Percentiles rank a stretch among this genome's conserved stretches.
Conservation (phyloP, 2,113 vertebrate genomes). For the Ia io region DNA sequence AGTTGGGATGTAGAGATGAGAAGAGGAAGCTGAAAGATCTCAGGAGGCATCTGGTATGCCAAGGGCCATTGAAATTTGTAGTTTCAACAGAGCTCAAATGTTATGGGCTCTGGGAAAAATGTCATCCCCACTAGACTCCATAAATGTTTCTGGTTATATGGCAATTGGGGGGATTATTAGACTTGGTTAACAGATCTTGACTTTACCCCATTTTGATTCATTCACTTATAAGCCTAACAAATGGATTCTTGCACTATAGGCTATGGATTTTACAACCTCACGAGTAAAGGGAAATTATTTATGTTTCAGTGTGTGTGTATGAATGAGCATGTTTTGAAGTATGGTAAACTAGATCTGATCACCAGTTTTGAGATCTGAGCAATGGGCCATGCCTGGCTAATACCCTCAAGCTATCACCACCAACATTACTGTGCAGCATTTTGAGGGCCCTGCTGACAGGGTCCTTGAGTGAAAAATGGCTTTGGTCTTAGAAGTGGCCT, state of each 20-base stretch:
- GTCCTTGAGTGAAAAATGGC: conserved; percentile 69
- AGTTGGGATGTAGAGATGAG: background rate
- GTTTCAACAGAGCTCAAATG: background rate
- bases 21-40: background rate
- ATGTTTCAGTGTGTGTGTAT: background rate
- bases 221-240: background rate
- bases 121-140: background rate
- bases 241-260: background rate
- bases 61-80: background rate
- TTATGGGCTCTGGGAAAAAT: background rate
- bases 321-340: background rate
- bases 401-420: background rate
- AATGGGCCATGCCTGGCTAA: background rate
- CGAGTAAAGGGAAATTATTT: background rate
- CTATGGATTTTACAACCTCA: background rate
- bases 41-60: background rate
- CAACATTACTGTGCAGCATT: conserved; percentile 24
- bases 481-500: conserved; percentile 78
- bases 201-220: background rate
- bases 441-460: conserved; percentile 53
- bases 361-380: conserved; percentile 32
- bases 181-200: background rate
- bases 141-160: background rate
- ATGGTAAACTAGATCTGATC: background rate
- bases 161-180: background rate